A percentile compares a stretch with the other conserved stretches of the same genome.
phyloP scores from a whole-genome alignment of 2,888 invertebrate species.

The Deroplatys truncata region DNA sequence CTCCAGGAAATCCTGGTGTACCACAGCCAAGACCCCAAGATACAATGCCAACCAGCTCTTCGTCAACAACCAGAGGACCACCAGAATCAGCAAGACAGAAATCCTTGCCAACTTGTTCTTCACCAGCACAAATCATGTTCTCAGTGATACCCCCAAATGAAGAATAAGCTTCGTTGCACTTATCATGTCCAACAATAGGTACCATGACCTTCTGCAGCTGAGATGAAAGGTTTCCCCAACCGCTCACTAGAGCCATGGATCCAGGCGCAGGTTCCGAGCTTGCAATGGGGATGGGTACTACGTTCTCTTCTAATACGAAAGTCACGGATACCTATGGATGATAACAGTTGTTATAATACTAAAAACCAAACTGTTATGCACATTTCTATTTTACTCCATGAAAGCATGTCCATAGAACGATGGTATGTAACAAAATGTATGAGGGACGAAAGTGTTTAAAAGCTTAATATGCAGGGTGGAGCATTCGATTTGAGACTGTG shows the following conservation, averaged over 20 bases:
- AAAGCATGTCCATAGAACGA: too few species aligned
- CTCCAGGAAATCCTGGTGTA: constrained; percentile 32
- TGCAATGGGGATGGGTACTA: background rate
- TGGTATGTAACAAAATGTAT: too few species aligned
- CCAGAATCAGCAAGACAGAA: constrained; percentile 52
- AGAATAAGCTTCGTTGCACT: constrained; percentile 37
- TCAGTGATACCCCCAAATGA: constrained; percentile 32
- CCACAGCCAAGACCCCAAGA: constrained; percentile 44
- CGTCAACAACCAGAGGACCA: constrained; percentile 39
- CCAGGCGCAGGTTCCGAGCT: background rate
- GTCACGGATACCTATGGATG: background rate
- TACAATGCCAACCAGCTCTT: constrained; percentile 40
- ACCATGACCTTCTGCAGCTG: constrained; percentile 38
- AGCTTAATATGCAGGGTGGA: too few species aligned
- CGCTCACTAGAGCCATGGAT: constrained; percentile 35
- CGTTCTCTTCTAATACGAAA: background rate
- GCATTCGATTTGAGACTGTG: too few species aligned
- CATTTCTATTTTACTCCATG: too few species aligned
- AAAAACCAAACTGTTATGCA: too few species aligned
- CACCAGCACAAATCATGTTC: constrained; percentile 54
- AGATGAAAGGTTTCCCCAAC: constrained; percentile 39
- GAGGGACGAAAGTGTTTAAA: too few species aligned
- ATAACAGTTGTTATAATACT: too few species aligned
- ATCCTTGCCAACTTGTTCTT: constrained; percentile 46
- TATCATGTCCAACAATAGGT: constrained; percentile 37